These are phyloP conservation scores for Haliclystus octoradiatus DNA, from an alignment of 30 jellyfish, hydroid and myxozoan species.

Conservation along the genomic window DNA sequence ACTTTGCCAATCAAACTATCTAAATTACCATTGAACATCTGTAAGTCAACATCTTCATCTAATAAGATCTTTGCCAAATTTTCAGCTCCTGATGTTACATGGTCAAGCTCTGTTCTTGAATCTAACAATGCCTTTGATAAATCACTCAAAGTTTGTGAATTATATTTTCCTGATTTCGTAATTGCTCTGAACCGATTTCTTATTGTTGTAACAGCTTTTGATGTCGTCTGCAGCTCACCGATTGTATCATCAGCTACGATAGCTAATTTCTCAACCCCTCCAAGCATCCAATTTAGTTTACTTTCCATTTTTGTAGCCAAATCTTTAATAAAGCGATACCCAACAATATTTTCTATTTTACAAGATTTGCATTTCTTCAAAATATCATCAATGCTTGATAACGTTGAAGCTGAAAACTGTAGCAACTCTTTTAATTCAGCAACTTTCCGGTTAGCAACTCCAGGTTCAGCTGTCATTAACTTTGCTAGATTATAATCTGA, in stretches of 20 bases:
- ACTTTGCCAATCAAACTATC: slow-evolving; percentile 31
- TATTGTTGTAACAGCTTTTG: slow-evolving; percentile 23
- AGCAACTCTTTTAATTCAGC: slow-evolving; percentile 43
- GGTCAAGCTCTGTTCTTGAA: slow-evolving; percentile 38
- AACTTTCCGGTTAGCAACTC: slow-evolving; percentile 29
- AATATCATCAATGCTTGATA: slow-evolving; percentile 32
- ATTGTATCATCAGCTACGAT: slow-evolving; percentile 36
- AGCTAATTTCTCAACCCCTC: slow-evolving; percentile 27
- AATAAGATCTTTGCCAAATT: slow-evolving; percentile 30
- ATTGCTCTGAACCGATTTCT: slow-evolving; percentile 35
- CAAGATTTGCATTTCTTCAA: slow-evolving; percentile 56
- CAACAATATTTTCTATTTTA: slow-evolving; percentile 45
- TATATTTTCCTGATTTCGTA: not conserved
- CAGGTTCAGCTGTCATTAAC: slow-evolving; percentile 56
- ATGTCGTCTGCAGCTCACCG: slow-evolving; percentile 32
- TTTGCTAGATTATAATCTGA: slow-evolving; percentile 41
- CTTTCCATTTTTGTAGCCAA: slow-evolving; percentile 29
- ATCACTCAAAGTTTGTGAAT: slow-evolving; percentile 25
- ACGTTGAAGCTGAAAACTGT: slow-evolving; percentile 16
- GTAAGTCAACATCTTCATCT: slow-evolving; percentile 60
- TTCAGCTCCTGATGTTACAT: slow-evolving; percentile 27
- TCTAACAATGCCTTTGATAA: slow-evolving; percentile 34
- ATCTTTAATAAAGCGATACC: slow-evolving; percentile 46
- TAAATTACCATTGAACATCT: slow-evolving; percentile 19
- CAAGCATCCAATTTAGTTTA: slow-evolving; percentile 3